Base-by-base conservation (phyloP, 2,888 invertebrate species). In the Buathra laborator region DNA sequence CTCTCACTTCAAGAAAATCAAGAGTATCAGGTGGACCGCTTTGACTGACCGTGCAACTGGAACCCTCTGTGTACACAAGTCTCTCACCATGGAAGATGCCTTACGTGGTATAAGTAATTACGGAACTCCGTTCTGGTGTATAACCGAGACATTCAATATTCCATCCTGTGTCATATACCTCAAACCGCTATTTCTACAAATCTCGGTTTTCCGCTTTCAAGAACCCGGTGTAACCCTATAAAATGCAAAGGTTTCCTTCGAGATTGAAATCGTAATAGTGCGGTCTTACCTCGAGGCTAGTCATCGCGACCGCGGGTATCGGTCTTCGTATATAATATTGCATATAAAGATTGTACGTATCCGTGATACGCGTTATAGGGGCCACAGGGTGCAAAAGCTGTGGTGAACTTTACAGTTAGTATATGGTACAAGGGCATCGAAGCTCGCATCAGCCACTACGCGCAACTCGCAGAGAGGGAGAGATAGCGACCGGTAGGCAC, bases 261-360 rank as follows among this genome's bases (percentile, higher is more conserved):
- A 91, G 91, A 91, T 92, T 91, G 91, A 91, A 91, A 91, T 90
- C 90, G 89, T 90, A 91, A 92, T 87, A 88, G 86, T 74, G 87
- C 75, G 86, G 84, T 67, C 76, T 75, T 84, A 80, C 59, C 76
- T 59, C 70, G 56, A 51, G 51, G 44, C 56, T 68, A 59, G 62
- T 62, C 48, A 68, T 62, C 43, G 74, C 32, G 76, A 24, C 62
- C 64, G 74, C 46, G 70, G 59, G 66, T 53, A 37, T 72, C 12
- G 24, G 68, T 68, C n/a, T 46, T 59, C 62, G 16, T 67, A 53
- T 56, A 53, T 16, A 16, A 37, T 71, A 9, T 44, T 48, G 48
- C n/a, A 48, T n/a, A n/a, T 14, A 48, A 14, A n/a, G 48, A 37
- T 37, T 37, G 37, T 37, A 37, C 37, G 37, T 37, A 37, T 37